A percentile compares a stretch with the other conserved stretches of the same genome.
Evolutionary conservation across 2,113 vertebrate species (phyloP).

Genomic region (Pituophis catenifer): DNA sequence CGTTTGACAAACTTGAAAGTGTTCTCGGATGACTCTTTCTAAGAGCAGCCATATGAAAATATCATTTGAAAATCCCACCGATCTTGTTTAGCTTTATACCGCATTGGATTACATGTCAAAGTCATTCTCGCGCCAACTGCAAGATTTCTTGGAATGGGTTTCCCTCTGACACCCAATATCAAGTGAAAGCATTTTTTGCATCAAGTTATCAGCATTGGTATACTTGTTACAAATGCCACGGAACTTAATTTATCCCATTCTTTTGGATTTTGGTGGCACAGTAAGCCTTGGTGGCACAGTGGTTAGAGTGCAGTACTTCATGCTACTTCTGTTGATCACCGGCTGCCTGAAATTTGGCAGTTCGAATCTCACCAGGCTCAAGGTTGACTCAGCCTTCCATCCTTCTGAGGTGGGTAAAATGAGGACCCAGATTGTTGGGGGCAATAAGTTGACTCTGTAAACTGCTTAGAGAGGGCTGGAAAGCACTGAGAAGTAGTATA

Average conservation of each 20-base stretch:
- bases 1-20: constrained; percentile 51
- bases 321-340: too few relatives aligned
- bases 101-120: constrained; percentile 51
- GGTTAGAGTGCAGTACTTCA: too few relatives aligned
- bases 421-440: too few relatives aligned
- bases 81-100: constrained; percentile 60
- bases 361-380: too few relatives aligned
- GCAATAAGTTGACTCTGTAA: too few relatives aligned
- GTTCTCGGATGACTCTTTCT: constrained; percentile 49
- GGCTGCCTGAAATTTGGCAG: too few relatives aligned
- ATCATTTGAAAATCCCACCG: constrained; percentile 63
- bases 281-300: too few relatives aligned
- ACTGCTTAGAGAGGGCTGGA: too few relatives aligned
- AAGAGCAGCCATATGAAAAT: constrained; percentile 65
- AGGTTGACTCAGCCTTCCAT: too few relatives aligned
- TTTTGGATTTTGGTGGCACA: background rate
- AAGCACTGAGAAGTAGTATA: too few relatives aligned
- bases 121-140: constrained; percentile 54
- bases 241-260: constrained; percentile 41
- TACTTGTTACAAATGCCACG: constrained; percentile 35
- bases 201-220: constrained; percentile 24
- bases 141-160: constrained; percentile 45
- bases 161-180: constrained; percentile 24
- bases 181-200: constrained; percentile 28
- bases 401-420: too few relatives aligned